A percentile compares a stretch with the other conserved stretches of the same genome.
These are phyloP conservation scores for Nesometra sesokonis DNA, from an alignment of 35 echinoderm and acorn worm genomes.

Conservation along the genomic window DNA sequence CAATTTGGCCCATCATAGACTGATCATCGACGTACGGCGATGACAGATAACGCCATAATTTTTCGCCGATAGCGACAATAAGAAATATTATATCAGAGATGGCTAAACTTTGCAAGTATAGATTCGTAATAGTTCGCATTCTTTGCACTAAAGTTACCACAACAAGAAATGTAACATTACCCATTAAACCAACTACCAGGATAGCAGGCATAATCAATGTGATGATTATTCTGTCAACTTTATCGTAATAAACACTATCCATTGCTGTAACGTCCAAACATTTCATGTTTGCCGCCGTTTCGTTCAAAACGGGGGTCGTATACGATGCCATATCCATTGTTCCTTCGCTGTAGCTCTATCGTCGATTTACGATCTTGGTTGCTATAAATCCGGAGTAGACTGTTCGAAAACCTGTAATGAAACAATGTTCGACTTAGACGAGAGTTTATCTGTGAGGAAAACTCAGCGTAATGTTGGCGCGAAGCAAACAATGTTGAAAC, in stretches of 20 bases:
- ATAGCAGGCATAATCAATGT: constrained; percentile 36
- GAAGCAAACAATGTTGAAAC: not conserved
- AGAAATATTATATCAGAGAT: constrained; percentile 72
- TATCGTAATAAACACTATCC: constrained; percentile 12
- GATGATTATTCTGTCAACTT: constrained; percentile 36
- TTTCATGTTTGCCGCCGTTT: not conserved
- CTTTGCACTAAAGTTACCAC: constrained; percentile 55
- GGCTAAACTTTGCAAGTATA: constrained; percentile 69
- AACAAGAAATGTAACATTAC: constrained; percentile 73
- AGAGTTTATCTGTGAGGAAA: not conserved
- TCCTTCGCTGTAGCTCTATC: not conserved
- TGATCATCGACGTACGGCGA: constrained; percentile 43
- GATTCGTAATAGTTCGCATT: constrained; percentile 81
- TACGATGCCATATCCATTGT: not conserved
- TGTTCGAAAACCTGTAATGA: too few relatives aligned
- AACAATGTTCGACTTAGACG: not conserved
- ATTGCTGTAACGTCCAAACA: not conserved
- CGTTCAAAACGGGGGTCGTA: not conserved
- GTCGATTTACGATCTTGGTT: too few relatives aligned
- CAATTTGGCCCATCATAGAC: constrained; percentile 35
- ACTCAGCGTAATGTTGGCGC: not conserved
- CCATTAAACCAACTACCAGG: constrained; percentile 31
- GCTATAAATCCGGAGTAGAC: too few relatives aligned
- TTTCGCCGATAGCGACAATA: constrained; percentile 49
- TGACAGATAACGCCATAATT: constrained; percentile 35